phyloP scores from a whole-genome alignment of 2,113 vertebrate species.

The Sapayoa aenigma region DNA sequence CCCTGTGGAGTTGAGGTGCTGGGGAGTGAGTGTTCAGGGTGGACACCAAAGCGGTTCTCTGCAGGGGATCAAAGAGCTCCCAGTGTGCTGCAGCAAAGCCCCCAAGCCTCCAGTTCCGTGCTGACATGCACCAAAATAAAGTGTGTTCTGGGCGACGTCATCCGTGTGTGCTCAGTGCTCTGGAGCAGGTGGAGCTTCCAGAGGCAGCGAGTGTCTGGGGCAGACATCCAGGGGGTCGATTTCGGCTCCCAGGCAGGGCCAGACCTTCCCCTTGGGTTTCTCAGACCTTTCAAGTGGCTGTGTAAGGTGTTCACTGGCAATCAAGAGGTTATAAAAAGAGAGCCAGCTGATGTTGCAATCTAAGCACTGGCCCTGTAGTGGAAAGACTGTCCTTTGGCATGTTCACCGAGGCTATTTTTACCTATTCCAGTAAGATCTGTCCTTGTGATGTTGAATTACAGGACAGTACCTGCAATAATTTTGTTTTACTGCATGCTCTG shows the following conservation, averaged over 20 bases:
- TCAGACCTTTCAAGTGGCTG: not conserved
- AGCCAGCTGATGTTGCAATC: slow-evolving; percentile 53
- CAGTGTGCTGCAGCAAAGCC: not conserved
- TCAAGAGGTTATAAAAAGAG: slow-evolving; percentile 47
- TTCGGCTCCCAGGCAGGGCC: not conserved
- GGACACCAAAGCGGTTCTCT: rapidly evolving
- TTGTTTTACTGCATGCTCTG: not conserved
- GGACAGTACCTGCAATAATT: slow-evolving; percentile 47
- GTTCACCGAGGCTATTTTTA: slow-evolving; percentile 64
- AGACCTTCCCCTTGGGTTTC: not conserved
- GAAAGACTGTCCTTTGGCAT: slow-evolving; percentile 63
- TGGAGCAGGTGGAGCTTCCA: not conserved
- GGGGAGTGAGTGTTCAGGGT: not conserved
- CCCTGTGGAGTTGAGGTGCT: not conserved
- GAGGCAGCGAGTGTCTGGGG: not conserved
- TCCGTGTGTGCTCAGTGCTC: not conserved
- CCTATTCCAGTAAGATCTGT: slow-evolving; percentile 63
- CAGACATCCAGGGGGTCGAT: not conserved
- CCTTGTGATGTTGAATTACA: slow-evolving; percentile 53
- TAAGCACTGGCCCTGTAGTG: slow-evolving; percentile 45
- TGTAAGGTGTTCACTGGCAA: not conserved
- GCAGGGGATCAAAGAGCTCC: not conserved
- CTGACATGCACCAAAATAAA: slow-evolving; percentile 1
- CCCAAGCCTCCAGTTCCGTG: not conserved
- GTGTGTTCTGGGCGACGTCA: not conserved